Evolutionary conservation across 2,888 invertebrate genomes (phyloP).

Genomic region (Lampropteryx suffumata): DNA sequence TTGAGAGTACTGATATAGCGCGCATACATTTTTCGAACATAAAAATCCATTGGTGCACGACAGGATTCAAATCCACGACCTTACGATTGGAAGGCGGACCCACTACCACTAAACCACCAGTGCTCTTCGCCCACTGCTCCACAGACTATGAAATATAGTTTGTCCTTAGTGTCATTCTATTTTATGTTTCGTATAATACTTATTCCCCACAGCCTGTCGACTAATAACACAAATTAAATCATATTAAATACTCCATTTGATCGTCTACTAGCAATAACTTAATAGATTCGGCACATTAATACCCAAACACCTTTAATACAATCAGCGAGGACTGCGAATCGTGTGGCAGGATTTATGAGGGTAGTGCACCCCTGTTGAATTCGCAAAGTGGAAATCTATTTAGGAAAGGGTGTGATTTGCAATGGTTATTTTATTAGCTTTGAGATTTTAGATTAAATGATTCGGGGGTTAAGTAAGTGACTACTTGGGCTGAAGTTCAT

Average conservation of each 20-base stretch:
- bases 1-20: no score
- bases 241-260: slow-evolving; percentile 37
- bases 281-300: slow-evolving; percentile 72
- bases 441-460: slow-evolving; percentile 63
- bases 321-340: slow-evolving; percentile 8
- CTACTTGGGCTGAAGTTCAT: slow-evolving; percentile 8
- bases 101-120: no score
- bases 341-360: background rate
- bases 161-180: no score
- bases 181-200: no score
- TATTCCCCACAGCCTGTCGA: background rate
- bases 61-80: no score
- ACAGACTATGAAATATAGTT: no score
- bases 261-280: slow-evolving; percentile 62
- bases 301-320: slow-evolving; percentile 12
- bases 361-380: slow-evolving; percentile 39
- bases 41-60: no score
- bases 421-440: slow-evolving; percentile 77
- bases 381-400: slow-evolving; percentile 54
- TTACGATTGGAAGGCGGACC: no score
- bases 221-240: slow-evolving; percentile 29
- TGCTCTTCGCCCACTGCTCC: no score
- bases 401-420: slow-evolving; percentile 75
- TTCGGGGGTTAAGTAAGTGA: slow-evolving; percentile 37
- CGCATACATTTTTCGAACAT: no score